Percentiles rank a stretch among this genome's conserved stretches.
Evolutionary conservation across 2,888 invertebrate species (phyloP).

Genomic region (Sinodicranocentrus sp.): DNA sequence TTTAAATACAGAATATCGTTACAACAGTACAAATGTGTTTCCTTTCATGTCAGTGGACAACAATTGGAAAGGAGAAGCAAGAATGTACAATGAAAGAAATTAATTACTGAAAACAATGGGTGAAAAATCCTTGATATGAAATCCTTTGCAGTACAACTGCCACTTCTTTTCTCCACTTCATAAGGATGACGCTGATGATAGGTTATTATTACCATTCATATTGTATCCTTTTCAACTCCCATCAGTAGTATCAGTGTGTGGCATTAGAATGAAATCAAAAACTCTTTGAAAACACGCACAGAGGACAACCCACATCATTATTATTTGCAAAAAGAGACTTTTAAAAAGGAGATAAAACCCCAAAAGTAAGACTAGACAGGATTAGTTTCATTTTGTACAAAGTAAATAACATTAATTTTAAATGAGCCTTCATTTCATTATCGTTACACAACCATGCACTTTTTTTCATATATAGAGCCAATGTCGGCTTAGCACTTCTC

Average conservation of each 20-base stretch:
- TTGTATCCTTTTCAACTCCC: neutral
- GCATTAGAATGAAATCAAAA: neutral
- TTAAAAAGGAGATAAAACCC: neutral
- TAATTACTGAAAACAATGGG: constrained; percentile 21
- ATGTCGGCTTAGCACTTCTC: neutral
- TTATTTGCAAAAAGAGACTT: neutral
- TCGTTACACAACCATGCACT: neutral
- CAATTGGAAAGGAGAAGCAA: neutral
- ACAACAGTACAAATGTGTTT: neutral
- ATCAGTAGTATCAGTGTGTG: neutral
- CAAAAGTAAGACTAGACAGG: neutral
- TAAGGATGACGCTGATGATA: too few relatives aligned
- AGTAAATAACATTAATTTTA: constrained; percentile 19
- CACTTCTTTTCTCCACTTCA: neutral
- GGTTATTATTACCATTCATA: too few relatives aligned
- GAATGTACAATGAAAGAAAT: constrained; percentile 9
- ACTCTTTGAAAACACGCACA: neutral
- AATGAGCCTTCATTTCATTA: constrained; percentile 22
- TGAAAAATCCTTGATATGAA: neutral
- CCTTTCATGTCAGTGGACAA: constrained; percentile 5
- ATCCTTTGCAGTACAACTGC: too few relatives aligned
- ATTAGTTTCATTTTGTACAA: neutral
- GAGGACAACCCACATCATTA: neutral
- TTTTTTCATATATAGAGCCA: neutral
- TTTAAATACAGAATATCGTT: too few relatives aligned